Conservation (phyloP, 2,113 vertebrate species). For the Tachysurus fulvidraco region DNA sequence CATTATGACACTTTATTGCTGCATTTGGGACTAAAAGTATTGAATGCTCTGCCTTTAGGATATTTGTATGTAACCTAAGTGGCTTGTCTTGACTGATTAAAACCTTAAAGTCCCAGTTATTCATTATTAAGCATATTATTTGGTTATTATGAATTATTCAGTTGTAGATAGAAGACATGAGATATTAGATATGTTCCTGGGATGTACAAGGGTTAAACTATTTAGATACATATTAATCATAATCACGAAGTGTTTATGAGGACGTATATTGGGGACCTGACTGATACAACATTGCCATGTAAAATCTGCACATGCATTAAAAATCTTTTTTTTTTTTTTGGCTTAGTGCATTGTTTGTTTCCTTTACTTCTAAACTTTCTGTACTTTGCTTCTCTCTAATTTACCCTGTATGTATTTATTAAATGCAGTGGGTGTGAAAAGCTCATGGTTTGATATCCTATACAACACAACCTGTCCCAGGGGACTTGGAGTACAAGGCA, state of each 20-base stretch:
- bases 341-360: background rate
- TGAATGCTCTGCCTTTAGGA: background rate
- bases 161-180: background rate
- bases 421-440: background rate
- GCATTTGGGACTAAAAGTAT: background rate
- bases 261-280: background rate
- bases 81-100: background rate
- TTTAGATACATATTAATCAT: background rate
- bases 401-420: background rate
- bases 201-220: background rate
- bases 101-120: background rate
- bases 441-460: background rate
- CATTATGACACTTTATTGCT: background rate
- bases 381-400: background rate
- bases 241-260: background rate
- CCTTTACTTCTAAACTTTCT: background rate
- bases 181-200: background rate
- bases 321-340: background rate
- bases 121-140: background rate
- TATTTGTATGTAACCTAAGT: background rate
- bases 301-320: conserved; percentile 1
- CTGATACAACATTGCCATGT: background rate
- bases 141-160: background rate
- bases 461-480: no score
- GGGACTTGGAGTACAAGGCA: no score